A percentile compares a stretch with the other conserved stretches of the same genome.
phyloP scores from a whole-genome alignment of 2,113 vertebrate species.

The Corythaixoides concolor region DNA sequence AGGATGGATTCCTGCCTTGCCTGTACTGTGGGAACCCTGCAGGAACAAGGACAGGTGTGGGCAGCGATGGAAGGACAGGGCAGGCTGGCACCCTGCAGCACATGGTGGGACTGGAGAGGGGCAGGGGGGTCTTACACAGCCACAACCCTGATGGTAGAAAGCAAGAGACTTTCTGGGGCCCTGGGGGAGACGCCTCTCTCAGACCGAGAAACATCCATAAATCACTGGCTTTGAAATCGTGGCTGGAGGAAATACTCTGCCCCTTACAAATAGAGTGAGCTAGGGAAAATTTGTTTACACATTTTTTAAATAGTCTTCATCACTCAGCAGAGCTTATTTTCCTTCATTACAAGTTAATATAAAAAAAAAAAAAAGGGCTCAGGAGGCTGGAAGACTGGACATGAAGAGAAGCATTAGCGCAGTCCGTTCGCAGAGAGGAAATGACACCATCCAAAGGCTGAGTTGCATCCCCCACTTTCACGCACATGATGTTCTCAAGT shows the following conservation, averaged over 20 bases:
- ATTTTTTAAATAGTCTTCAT: not conserved
- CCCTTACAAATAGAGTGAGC: not conserved
- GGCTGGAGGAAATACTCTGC: not conserved
- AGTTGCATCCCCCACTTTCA: accelerated
- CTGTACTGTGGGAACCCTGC: not conserved
- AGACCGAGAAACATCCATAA: not conserved
- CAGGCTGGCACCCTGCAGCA: not conserved
- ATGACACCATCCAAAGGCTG: not conserved
- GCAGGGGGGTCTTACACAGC: not conserved
- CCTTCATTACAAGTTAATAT: not conserved
- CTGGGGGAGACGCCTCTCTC: accelerated
- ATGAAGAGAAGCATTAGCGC: not conserved
- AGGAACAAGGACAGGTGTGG: not conserved
- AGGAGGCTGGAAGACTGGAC: not conserved
- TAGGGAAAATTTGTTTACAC: not conserved
- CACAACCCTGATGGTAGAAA: not conserved
- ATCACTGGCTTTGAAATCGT: not conserved
- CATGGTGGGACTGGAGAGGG: not conserved
- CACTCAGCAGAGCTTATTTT: not conserved
- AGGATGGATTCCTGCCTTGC: not conserved
- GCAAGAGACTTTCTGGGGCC: not conserved
- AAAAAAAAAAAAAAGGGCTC: not conserved
- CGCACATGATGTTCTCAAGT: not conserved
- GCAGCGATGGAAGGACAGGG: not conserved
- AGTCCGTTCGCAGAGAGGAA: not conserved